A percentile compares a stretch with the other conserved stretches of the same genome.
Evolutionary conservation across 2,113 vertebrate genomes (phyloP).

Genomic region (Esox niger): DNA sequence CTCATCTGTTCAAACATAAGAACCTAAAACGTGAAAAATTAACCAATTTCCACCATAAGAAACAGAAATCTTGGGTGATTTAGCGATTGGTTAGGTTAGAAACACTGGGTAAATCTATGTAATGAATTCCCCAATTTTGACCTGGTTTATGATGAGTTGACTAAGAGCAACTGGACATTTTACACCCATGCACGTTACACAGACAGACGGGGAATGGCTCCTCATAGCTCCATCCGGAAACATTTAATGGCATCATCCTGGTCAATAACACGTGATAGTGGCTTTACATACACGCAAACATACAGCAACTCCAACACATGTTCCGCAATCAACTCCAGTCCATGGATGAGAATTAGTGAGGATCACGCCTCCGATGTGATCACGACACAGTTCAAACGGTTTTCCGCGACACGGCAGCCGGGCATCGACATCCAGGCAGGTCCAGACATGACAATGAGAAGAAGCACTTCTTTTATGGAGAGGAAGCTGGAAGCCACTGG

Average conservation of each 20-base stretch:
- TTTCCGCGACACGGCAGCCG: background rate
- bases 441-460: conserved; percentile 4
- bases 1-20: background rate
- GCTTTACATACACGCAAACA: too few relatives aligned
- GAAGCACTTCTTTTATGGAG: background rate
- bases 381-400: background rate
- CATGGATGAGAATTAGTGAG: too few relatives aligned
- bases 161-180: background rate
- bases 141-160: background rate
- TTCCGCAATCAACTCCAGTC: too few relatives aligned
- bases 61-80: background rate
- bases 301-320: too few relatives aligned
- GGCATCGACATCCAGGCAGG: background rate
- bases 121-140: background rate
- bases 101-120: background rate
- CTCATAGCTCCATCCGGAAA: too few relatives aligned
- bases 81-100: background rate
- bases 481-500: background rate
- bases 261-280: too few relatives aligned
- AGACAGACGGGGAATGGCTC: too few relatives aligned
- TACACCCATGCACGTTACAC: too few relatives aligned
- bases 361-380: too few relatives aligned
- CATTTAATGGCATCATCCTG: too few relatives aligned
- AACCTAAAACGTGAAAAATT: background rate
- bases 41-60: background rate